A percentile compares a stretch with the other conserved stretches of the same genome.
Evolutionary conservation across 2,888 invertebrate genomes (phyloP).

Genomic region (Melieria omissa): DNA sequence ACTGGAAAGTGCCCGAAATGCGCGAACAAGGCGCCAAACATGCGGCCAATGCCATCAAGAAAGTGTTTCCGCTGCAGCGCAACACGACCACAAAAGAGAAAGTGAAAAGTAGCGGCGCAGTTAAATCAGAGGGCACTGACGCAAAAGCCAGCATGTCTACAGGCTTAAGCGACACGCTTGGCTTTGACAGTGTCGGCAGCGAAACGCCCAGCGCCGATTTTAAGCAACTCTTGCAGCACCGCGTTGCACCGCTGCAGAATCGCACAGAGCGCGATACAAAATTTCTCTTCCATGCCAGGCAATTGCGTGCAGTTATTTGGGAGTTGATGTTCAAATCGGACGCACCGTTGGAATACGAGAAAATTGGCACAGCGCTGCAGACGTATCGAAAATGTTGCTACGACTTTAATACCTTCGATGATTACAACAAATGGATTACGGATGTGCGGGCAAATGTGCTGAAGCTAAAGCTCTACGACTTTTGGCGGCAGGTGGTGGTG

Average conservation of each 20-base stretch:
- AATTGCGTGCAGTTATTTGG: slow-evolving; percentile 58
- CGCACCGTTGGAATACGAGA: slow-evolving; percentile 33
- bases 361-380: slow-evolving; percentile 54
- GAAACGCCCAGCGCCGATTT: slow-evolving; percentile 74
- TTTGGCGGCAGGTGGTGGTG: slow-evolving; percentile 59
- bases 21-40: slow-evolving; percentile 68
- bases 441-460: slow-evolving; percentile 52
- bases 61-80: slow-evolving; percentile 68
- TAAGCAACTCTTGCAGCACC: slow-evolving; percentile 66
- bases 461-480: slow-evolving; percentile 49
- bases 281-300: slow-evolving; percentile 55
- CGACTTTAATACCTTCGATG: slow-evolving; percentile 55
- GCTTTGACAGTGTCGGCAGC: slow-evolving; percentile 69
- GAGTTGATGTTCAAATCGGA: slow-evolving; percentile 44
- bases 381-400: slow-evolving; percentile 55
- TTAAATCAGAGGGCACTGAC: slow-evolving; percentile 10
- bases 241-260: slow-evolving; percentile 52
- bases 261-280: slow-evolving; percentile 53
- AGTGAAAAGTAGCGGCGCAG: background rate
- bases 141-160: background rate
- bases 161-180: background rate
- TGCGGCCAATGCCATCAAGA: slow-evolving; percentile 68
- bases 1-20: slow-evolving; percentile 68
- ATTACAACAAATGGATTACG: slow-evolving; percentile 60
- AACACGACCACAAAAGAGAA: slow-evolving; percentile 42